Conservation (phyloP, 2,888 invertebrate genomes). For the Philaethria dido region DNA sequence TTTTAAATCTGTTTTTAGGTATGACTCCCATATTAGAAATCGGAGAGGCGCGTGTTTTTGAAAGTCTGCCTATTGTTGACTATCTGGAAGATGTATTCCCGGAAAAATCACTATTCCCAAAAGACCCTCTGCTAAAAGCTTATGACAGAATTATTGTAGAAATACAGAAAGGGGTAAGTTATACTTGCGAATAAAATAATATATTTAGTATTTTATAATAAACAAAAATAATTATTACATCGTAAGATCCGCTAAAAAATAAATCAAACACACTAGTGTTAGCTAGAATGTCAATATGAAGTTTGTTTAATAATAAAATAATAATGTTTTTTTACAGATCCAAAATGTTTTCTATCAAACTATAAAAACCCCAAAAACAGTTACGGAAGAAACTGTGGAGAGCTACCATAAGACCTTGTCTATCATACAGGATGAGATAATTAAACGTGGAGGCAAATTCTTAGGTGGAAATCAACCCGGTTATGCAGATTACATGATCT, state of each 20-base stretch:
- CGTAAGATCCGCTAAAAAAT: no score
- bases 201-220: no score
- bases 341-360: slow-evolving; percentile 9
- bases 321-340: background rate
- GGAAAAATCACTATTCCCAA: slow-evolving; percentile 7
- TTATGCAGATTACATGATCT: slow-evolving; percentile 14
- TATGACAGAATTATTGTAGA: slow-evolving; percentile 18
- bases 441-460: slow-evolving; percentile 10
- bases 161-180: background rate
- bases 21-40: slow-evolving; percentile 11
- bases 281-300: no score
- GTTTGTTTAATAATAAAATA: no score
- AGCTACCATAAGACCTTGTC: background rate
- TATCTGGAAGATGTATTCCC: background rate
- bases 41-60: slow-evolving; percentile 2
- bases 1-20: background rate
- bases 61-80: slow-evolving; percentile 12
- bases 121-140: slow-evolving; percentile 9
- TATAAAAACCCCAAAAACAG: background rate
- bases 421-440: slow-evolving; percentile 10
- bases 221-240: no score
- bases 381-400: background rate
- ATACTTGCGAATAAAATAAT: no score
- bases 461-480: slow-evolving; percentile 6
- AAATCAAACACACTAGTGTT: no score